These are phyloP conservation scores for Drosophila seguyi DNA, from an alignment of 1,140 invertebrate genomes.

Conservation along the genomic window DNA sequence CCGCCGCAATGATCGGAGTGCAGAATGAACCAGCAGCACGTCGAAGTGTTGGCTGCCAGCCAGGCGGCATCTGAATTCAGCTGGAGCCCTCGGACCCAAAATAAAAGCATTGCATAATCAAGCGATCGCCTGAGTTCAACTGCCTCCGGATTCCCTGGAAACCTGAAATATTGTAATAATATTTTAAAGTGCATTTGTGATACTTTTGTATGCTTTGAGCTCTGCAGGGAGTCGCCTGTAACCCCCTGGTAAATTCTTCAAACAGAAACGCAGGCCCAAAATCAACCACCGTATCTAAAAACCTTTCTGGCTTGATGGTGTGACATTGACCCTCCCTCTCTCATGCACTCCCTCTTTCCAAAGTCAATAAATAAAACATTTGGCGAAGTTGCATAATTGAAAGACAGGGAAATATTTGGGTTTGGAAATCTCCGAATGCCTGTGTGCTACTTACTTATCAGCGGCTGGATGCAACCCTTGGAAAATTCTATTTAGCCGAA, in stretches of 20 bases:
- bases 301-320: constrained; percentile 60
- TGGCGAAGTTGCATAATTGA: constrained; percentile 80
- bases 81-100: constrained; percentile 47
- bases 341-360: constrained; percentile 19
- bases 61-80: constrained; percentile 40
- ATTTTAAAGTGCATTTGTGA: constrained; percentile 71
- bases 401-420: constrained; percentile 43
- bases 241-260: constrained; percentile 44
- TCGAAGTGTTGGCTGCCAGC: constrained; percentile 37
- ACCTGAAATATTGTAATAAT: constrained; percentile 15
- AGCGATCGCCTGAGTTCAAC: constrained; percentile 56
- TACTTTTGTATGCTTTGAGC: constrained; percentile 21
- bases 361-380: constrained; percentile 82
- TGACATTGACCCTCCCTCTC: constrained; percentile 12
- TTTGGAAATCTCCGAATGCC: constrained; percentile 47
- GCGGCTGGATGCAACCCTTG: constrained; percentile 35
- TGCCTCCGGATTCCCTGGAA: constrained; percentile 9
- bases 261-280: constrained; percentile 20
- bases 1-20: constrained; percentile 33
- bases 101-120: constrained; percentile 61
- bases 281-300: constrained; percentile 74
- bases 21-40: constrained; percentile 23
- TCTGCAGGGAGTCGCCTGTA: constrained; percentile 4
- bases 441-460: constrained; percentile 68
- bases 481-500: background rate